These are phyloP conservation scores for Osmerus mordax DNA, from an alignment of 2,113 vertebrate genomes.

Conservation along the genomic window DNA sequence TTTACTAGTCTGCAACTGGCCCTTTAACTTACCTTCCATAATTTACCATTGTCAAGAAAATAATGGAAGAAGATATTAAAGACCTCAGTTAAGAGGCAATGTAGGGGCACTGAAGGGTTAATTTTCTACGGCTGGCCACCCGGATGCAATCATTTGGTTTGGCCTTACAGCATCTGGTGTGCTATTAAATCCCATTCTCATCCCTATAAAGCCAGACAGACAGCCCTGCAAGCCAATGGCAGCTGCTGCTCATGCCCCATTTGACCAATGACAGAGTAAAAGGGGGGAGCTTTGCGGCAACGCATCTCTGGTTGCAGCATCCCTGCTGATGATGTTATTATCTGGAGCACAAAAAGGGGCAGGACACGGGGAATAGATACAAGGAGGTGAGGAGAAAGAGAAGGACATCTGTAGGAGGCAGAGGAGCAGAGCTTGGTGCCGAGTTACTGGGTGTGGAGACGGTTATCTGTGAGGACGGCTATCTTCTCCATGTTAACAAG, in stretches of 20 bases:
- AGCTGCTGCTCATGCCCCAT: conserved; percentile 30
- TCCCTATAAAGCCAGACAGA: conserved; percentile 66
- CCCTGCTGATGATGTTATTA: conserved; percentile 62
- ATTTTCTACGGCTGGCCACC: conserved; percentile 61
- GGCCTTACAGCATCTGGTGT: conserved; percentile 67
- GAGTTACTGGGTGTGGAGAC: conserved; percentile 35
- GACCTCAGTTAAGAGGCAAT: neutral
- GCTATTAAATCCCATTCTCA: conserved; percentile 69
- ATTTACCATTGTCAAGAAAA: too few relatives aligned
- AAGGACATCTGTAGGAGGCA: conserved; percentile 28
- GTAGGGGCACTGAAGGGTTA: conserved; percentile 65
- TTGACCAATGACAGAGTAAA: conserved; percentile 58
- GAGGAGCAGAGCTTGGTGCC: conserved; percentile 18
- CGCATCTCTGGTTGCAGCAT: conserved; percentile 70
- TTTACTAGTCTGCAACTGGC: too few relatives aligned
- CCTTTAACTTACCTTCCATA: too few relatives aligned
- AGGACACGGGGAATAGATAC: conserved; percentile 43
- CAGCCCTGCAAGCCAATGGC: conserved; percentile 58
- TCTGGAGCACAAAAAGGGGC: conserved; percentile 63
- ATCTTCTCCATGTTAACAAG: conserved; percentile 61
- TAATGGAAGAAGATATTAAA: neutral
- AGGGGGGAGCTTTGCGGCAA: conserved; percentile 54
- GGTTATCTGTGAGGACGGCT: conserved; percentile 48
- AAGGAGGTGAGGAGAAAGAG: conserved; percentile 34
- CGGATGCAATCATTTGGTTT: conserved; percentile 67